These are phyloP conservation scores for Eueremaeus valkanovi DNA, from an alignment of 2,888 invertebrate species.

Conservation along the genomic window DNA sequence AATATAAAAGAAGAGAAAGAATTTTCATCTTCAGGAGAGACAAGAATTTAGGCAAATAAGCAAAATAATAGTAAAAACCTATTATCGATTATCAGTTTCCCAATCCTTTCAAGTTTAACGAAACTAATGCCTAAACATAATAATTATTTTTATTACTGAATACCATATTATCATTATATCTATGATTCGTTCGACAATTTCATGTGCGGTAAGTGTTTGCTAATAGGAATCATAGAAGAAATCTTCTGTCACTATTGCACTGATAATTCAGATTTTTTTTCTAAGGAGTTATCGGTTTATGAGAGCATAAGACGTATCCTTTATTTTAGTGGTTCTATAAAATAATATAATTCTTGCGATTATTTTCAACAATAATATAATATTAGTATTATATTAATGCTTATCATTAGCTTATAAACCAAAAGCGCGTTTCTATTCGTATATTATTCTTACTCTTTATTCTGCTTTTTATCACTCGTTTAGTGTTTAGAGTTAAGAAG, in stretches of 20 bases:
- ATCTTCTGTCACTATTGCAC: slow-evolving; percentile 1
- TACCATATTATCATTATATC: background rate
- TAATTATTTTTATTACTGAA: background rate
- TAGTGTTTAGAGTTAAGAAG: background rate
- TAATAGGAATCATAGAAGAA: background rate
- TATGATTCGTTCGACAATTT: background rate
- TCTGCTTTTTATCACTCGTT: background rate
- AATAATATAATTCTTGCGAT: slow-evolving; percentile 31
- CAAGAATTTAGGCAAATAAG: no score
- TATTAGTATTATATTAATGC: background rate
- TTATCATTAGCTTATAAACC: background rate
- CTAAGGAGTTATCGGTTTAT: background rate
- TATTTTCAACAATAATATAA: slow-evolving; percentile 22
- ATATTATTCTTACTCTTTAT: background rate
- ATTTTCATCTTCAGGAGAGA: no score
- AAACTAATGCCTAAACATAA: background rate
- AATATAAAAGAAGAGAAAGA: no score
- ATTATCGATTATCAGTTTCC: background rate
- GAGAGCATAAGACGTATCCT: slow-evolving; percentile 17
- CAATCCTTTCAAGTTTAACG: slow-evolving; percentile 8
- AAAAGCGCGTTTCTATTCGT: no score
- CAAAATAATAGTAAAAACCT: background rate
- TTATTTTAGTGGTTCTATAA: slow-evolving; percentile 29
- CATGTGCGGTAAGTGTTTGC: background rate
- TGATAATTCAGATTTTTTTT: background rate